phyloP scores from a whole-genome alignment of 2,113 vertebrate species.

The Oophaga pumilio region DNA sequence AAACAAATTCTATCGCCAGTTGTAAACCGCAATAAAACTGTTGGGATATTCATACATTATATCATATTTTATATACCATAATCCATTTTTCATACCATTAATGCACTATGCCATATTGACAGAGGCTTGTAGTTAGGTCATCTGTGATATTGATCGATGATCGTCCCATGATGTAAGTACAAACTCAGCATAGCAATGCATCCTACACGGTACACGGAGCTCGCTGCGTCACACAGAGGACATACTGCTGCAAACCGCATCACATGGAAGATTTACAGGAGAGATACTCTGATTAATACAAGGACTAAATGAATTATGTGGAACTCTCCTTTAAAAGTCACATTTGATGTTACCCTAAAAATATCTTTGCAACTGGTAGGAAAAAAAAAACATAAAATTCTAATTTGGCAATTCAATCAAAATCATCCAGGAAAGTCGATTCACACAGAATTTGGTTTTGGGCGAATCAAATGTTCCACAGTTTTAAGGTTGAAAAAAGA shows the following conservation, averaged over 20 bases:
- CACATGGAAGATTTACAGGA: not conserved
- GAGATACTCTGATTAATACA: not conserved
- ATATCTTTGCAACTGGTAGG: too few species aligned
- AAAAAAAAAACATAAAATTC: too few species aligned
- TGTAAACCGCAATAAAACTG: not conserved
- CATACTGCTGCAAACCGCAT: not conserved
- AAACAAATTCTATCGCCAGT: too few species aligned
- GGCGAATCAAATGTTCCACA: too few species aligned
- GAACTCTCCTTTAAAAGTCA: too few species aligned
- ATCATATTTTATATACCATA: not conserved
- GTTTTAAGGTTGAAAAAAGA: too few species aligned
- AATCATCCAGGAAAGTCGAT: too few species aligned
- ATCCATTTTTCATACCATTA: not conserved
- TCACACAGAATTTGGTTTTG: too few species aligned
- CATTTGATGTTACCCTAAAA: too few species aligned
- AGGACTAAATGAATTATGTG: too few species aligned
- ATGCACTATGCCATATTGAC: not conserved
- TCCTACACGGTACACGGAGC: not conserved
- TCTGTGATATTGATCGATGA: constrained; percentile 38
- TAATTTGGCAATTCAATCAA: too few species aligned
- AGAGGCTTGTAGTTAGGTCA: not conserved
- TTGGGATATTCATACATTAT: not conserved
- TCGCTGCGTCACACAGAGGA: not conserved
- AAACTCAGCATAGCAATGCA: constrained; percentile 18
- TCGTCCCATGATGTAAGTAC: not conserved